Evolutionary conservation across 2,113 vertebrate genomes (phyloP), one percentile per base, ranked within the genome.

Genomic region (Dicentrarchus labrax): DNA sequence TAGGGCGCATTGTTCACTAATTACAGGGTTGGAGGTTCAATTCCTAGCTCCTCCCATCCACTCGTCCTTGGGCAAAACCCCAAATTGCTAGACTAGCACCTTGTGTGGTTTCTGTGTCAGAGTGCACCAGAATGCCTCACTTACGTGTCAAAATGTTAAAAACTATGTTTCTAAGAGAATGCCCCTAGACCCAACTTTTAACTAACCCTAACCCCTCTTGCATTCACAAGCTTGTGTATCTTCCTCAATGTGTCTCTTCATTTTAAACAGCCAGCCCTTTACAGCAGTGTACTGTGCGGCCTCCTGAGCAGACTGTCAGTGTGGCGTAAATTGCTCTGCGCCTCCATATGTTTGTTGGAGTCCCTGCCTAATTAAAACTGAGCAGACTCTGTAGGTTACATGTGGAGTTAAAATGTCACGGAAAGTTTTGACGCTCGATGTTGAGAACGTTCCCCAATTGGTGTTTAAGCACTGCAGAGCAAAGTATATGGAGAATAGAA

Each of bases 311-410:
- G 57, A 15, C 21, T 1, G 7, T 48, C 39, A 54, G 43, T 45
- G 64, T 10, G 51, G 21, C 72, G 48, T 54, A 80, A 80, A 80
- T 77, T 80, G 76, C 62, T 80, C 72, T 80, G 76, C 3, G 68
- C 57, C 77, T 57, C 68, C 61, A 50, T 77, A 59, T 78, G 69
- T 89, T 78, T 54, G 71, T 22, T n/a, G 6, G 15, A 89, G 47
- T 80, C 84, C 77, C 81, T 41, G 59, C 17, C 84, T 84, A 81
- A 89, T 86, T 86, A 89, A 81, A 84, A 73, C 36, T 66, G 30
- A 84, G 36, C 45, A 61, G 69, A 61, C 72, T 59, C 76, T 16
- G 47, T 54, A 60, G 47, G 59, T 74, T 64, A 41, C 16, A 74
- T 21, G 15, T 30, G n/a, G 45, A 56, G 59, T 66, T 60, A 15